Evolutionary conservation across 1,140 invertebrate species (phyloP).

Genomic region (Pararge aegeria): DNA sequence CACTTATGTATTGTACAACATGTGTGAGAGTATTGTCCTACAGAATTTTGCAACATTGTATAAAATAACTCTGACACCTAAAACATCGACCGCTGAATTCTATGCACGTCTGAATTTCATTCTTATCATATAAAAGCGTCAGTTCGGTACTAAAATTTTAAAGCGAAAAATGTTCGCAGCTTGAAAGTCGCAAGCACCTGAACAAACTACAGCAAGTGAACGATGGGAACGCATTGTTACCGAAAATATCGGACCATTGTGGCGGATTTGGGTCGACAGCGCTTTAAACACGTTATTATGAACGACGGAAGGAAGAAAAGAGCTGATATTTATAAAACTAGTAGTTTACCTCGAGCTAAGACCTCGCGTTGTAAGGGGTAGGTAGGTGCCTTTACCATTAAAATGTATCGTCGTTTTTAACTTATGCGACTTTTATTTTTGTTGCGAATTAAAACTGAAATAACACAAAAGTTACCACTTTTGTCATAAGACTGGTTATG

Average conservation of each 20-base stretch:
- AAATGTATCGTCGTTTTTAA: too few species aligned
- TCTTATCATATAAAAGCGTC: conserved; percentile 5
- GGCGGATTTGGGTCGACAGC: conserved; percentile 5
- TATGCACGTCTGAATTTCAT: conserved; percentile 7
- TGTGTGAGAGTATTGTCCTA: too few species aligned
- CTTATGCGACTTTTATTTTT: too few species aligned
- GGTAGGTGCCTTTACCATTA: too few species aligned
- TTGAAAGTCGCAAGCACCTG: conserved; percentile 11
- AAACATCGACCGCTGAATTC: background rate
- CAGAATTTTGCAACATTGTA: too few species aligned
- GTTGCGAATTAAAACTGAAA: too few species aligned
- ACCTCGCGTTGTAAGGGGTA: too few species aligned
- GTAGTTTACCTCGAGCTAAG: background rate
- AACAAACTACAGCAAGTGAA: conserved; percentile 12
- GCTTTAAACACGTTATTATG: conserved; percentile 11
- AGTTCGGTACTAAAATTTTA: conserved; percentile 6
- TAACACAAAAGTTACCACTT: too few species aligned
- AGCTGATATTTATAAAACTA: background rate
- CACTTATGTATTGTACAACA: too few species aligned
- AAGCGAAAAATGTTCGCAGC: background rate
- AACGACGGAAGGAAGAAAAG: background rate
- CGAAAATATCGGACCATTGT: conserved; percentile 13
- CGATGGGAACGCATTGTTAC: conserved; percentile 9
- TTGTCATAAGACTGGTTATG: too few species aligned
- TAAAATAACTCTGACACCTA: background rate